Evolutionary conservation across 1,140 invertebrate genomes (phyloP), one percentile per base, ranked within the genome.

Genomic region (Meloidogyne floridensis): DNA sequence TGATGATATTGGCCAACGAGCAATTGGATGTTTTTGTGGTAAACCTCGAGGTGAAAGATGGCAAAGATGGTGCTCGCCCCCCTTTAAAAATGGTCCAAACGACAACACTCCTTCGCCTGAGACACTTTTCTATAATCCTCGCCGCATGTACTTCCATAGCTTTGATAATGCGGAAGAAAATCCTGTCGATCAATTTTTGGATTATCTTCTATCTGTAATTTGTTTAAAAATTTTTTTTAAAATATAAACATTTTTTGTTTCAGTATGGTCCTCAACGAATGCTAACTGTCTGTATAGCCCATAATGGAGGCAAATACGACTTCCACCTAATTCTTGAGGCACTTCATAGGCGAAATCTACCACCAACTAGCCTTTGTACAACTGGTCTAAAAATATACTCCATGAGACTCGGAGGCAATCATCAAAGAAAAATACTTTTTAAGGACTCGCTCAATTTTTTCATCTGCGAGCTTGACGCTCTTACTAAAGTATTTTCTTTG

Each of bases 401-500:
- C 2, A 72, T 80, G 69, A 13, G 32, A 2, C 9, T 80, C 0
- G 32, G 15, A 4, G 69, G 75, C 13, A 32, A 80, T n/a, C 2
- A 80, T 20, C 18, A 72, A 47, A 51, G 78, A 6, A 20, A 78
- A 6, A 43, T 72, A 7, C 53, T 65, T 10, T 80, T 80, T 69
- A 80, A 80, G 20, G 78, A 80, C 3, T 42, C 78, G 11, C 43
- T 80, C 2, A 80, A 80, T 20, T 80, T 47, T 42, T 80, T 80
- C 75, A 56, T 80, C 32, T 75, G 70, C 0, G 70, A 47, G 32
- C 78, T 80, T 0, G 78, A 80, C 65, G 75, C 11, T 2, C 78
- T 80, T 32, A 42, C 20, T 0, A 47, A 54, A 15, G 69, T 32
- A 15, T 73, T 73, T 47, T 42, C 42, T 0, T 2, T 73, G 6